Percentiles rank a stretch among this genome's conserved stretches.
Evolutionary conservation across 2,113 vertebrate species (phyloP).

Genomic region (Nothoprocta perdicaria): DNA sequence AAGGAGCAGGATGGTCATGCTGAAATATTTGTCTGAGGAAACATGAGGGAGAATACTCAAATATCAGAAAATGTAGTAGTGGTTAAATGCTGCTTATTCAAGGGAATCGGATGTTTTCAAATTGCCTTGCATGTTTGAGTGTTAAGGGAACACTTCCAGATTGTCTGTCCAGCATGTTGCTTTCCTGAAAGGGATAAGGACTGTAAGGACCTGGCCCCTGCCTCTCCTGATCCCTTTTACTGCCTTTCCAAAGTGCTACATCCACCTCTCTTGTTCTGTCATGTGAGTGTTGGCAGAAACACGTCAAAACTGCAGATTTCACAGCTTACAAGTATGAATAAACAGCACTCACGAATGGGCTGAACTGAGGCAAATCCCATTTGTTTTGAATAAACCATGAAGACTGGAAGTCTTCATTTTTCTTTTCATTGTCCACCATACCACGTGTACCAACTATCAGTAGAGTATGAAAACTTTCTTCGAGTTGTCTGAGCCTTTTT

Average conservation of each 20-base stretch:
- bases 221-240: background rate
- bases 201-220: background rate
- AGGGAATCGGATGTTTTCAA: background rate
- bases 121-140: background rate
- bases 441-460: background rate
- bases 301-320: background rate
- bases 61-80: background rate
- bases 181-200: background rate
- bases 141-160: background rate
- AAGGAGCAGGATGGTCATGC: background rate
- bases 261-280: background rate
- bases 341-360: background rate
- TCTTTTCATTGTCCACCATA: background rate
- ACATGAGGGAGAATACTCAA: background rate
- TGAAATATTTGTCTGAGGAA: background rate
- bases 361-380: background rate
- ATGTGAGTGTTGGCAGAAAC: background rate
- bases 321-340: background rate
- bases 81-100: background rate
- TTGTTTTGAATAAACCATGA: background rate
- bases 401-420: background rate
- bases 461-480: background rate
- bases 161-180: background rate
- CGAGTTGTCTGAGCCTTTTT: background rate
- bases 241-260: background rate